Percentiles rank a stretch among this genome's conserved stretches.
Conservation (phyloP, 2,888 invertebrate genomes). For the Neuroscelio doddi region DNA sequence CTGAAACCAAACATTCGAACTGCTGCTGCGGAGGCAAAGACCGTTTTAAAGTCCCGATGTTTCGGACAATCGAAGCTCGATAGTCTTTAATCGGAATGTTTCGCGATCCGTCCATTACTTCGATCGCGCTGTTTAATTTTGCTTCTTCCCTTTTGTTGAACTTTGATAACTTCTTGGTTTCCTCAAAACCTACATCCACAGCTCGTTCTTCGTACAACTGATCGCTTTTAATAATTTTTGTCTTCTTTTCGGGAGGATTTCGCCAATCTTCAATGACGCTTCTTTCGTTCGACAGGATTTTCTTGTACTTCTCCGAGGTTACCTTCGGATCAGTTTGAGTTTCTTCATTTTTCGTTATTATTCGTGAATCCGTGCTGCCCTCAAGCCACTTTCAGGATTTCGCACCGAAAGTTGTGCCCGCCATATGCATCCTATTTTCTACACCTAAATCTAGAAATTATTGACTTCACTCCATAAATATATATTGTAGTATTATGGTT, state of each 20-base stretch:
- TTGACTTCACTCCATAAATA: neutral
- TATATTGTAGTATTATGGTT: neutral
- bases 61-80: slow-evolving; percentile 57
- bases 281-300: slow-evolving; percentile 39
- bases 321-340: slow-evolving; percentile 16
- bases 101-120: slow-evolving; percentile 29
- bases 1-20: slow-evolving; percentile 54
- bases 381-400: slow-evolving; percentile 70
- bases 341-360: slow-evolving; percentile 38
- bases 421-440: slow-evolving; percentile 65
- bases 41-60: slow-evolving; percentile 57
- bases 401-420: slow-evolving; percentile 63
- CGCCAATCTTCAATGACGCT: slow-evolving; percentile 64
- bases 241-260: slow-evolving; percentile 45
- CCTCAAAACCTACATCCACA: slow-evolving; percentile 56
- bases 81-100: slow-evolving; percentile 64
- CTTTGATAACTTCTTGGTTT: slow-evolving; percentile 4
- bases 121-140: slow-evolving; percentile 14
- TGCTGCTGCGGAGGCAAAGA: slow-evolving; percentile 51
- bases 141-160: slow-evolving; percentile 1
- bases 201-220: slow-evolving; percentile 62
- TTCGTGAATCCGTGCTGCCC: slow-evolving; percentile 62
- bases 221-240: slow-evolving; percentile 51
- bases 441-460: slow-evolving; percentile 55
- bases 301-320: slow-evolving; percentile 22